phyloP scores from a whole-genome alignment of 1,140 invertebrate genomes.

The Drosophila busckii region DNA sequence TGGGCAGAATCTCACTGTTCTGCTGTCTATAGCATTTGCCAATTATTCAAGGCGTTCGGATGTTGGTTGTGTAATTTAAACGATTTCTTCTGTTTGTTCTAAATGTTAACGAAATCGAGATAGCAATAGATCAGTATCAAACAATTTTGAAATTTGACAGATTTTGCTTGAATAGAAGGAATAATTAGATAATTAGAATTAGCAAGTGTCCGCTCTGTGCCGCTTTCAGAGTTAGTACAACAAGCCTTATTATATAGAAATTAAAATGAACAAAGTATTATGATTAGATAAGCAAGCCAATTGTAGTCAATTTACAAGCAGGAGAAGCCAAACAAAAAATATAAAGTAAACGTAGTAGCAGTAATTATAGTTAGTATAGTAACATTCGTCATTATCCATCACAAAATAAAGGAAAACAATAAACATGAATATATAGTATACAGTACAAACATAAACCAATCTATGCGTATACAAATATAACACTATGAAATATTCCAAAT shows the following conservation, averaged over 20 bases:
- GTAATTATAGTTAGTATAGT: conserved; percentile 3
- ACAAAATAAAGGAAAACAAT: too few species aligned
- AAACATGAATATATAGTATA: too few species aligned
- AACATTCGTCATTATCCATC: not conserved
- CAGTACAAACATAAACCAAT: too few species aligned
- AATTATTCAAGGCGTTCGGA: conserved; percentile 58
- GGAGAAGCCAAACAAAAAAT: conserved; percentile 15
- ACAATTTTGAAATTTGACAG: conserved; percentile 36
- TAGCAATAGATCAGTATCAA: conserved; percentile 67
- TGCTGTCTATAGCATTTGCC: conserved; percentile 53
- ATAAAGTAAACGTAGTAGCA: conserved; percentile 19
- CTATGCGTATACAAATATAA: too few species aligned
- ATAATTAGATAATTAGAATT: not conserved
- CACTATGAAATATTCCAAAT: too few species aligned
- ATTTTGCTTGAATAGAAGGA: conserved; percentile 9
- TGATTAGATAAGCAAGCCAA: conserved; percentile 50
- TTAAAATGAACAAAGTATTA: conserved; percentile 23
- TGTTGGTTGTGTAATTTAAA: conserved; percentile 52
- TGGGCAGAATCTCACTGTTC: conserved; percentile 53
- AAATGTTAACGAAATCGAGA: conserved; percentile 59
- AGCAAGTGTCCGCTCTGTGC: conserved; percentile 37
- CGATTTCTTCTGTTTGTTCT: conserved; percentile 57
- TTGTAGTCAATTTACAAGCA: conserved; percentile 15
- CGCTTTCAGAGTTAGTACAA: conserved; percentile 38
- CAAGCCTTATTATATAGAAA: conserved; percentile 17